A percentile compares a stretch with the other conserved stretches of the same genome.
Conservation (phyloP, 2,113 vertebrate genomes). For the Furnarius figulus region DNA sequence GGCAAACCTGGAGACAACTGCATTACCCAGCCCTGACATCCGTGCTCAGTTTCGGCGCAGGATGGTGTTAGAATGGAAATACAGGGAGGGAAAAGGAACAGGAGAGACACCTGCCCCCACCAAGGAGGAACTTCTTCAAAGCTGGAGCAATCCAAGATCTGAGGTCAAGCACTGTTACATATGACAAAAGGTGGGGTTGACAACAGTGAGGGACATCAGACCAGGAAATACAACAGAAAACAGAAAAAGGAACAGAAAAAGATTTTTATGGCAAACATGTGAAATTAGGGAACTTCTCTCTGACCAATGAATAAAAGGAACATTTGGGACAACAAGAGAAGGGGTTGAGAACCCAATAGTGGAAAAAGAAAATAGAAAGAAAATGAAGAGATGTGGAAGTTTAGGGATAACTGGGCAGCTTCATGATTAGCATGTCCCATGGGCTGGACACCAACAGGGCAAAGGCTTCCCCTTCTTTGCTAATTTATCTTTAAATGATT, state of each 20-base stretch:
- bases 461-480: not conserved
- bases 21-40: accelerated
- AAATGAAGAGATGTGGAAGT: not conserved
- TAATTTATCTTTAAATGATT: not conserved
- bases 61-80: not conserved
- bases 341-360: not conserved
- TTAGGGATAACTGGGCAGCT: not conserved
- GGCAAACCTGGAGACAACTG: not conserved
- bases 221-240: not conserved
- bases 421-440: not conserved
- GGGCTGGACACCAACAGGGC: not conserved
- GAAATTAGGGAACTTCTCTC: not conserved
- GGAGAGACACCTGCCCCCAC: not conserved
- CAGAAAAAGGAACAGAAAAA: not conserved
- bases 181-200: not conserved
- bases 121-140: not conserved
- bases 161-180: not conserved
- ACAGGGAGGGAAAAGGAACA: not conserved
- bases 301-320: not conserved
- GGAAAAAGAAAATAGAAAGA: not conserved
- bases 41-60: not conserved
- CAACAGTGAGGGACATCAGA: not conserved
- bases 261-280: not conserved
- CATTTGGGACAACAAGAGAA: not conserved
- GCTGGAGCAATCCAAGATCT: not conserved